phyloP scores from a whole-genome alignment of 2,888 invertebrate species.

The Xanthorhoe spadicearia region DNA sequence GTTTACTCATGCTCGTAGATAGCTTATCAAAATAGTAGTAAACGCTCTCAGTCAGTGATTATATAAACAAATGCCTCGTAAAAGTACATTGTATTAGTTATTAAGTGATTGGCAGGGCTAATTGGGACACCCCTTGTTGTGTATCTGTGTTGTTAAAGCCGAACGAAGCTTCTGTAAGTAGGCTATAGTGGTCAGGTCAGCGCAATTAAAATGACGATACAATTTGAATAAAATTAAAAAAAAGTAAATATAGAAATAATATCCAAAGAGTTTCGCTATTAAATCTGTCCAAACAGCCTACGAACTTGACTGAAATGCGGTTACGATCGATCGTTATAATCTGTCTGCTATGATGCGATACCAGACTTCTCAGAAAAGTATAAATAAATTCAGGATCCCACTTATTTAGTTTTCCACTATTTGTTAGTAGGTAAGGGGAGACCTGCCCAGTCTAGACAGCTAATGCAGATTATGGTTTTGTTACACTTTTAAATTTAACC shows the following conservation, averaged over 20 bases:
- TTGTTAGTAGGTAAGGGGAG: not conserved
- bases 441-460: not conserved
- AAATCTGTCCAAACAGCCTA: not conserved
- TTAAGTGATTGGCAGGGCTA: conserved; percentile 59
- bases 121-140: conserved; percentile 56
- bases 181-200: not conserved
- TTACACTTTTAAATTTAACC: too few species aligned
- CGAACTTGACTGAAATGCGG: not conserved
- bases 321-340: not conserved
- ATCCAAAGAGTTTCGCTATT: not conserved
- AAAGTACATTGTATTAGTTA: conserved; percentile 62
- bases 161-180: not conserved
- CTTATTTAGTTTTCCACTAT: not conserved
- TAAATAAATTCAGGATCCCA: not conserved
- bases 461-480: too few species aligned
- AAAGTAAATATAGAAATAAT: not conserved
- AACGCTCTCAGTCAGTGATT: conserved; percentile 56
- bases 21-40: conserved; percentile 16
- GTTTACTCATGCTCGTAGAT: conserved; percentile 3
- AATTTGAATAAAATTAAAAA: too few species aligned
- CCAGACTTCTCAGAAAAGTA: not conserved
- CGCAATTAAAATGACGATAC: too few species aligned
- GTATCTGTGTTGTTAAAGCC: conserved; percentile 27
- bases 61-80: conserved; percentile 58
- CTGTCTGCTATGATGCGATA: conserved; percentile 5